phyloP scores from a whole-genome alignment of 2,888 invertebrate genomes.

The Dynastes grantii region DNA sequence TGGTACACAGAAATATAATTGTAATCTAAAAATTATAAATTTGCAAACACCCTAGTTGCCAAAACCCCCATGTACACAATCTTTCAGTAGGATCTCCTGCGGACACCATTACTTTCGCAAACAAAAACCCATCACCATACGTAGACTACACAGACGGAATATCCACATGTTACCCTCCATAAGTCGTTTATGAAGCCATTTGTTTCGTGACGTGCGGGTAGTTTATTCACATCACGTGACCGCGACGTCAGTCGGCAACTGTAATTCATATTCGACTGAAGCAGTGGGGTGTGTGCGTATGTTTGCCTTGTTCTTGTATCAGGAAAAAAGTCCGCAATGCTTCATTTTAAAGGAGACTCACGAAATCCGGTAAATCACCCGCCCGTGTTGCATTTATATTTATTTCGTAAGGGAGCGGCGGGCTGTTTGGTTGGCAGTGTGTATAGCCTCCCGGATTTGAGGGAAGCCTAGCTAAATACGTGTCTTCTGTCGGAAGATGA shows the following conservation, averaged over 20 bases:
- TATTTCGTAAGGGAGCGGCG: slow-evolving; percentile 8
- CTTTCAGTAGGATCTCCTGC: too few species aligned
- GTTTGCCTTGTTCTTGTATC: neutral
- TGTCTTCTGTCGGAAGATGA: slow-evolving; percentile 3
- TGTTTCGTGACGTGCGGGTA: slow-evolving; percentile 26
- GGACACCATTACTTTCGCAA: too few species aligned
- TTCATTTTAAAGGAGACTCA: slow-evolving; percentile 18
- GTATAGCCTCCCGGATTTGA: neutral
- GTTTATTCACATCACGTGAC: slow-evolving; percentile 31
- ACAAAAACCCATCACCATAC: neutral
- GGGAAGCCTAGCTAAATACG: neutral
- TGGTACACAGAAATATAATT: too few species aligned
- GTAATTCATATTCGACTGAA: slow-evolving; percentile 29
- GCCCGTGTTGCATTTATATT: slow-evolving; percentile 4
- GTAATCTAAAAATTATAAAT: too few species aligned
- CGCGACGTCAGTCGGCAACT: neutral
- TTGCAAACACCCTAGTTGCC: too few species aligned
- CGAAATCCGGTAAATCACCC: slow-evolving; percentile 8
- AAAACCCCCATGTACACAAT: too few species aligned
- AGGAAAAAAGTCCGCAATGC: slow-evolving; percentile 3
- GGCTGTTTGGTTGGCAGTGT: neutral
- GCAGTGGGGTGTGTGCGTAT: neutral
- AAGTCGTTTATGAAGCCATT: slow-evolving; percentile 22
- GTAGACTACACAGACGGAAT: neutral
- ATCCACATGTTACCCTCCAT: neutral